These are phyloP conservation scores for Diadumene lineata DNA, from an alignment of 92 coral and sea anemone species.

Conservation along the genomic window DNA sequence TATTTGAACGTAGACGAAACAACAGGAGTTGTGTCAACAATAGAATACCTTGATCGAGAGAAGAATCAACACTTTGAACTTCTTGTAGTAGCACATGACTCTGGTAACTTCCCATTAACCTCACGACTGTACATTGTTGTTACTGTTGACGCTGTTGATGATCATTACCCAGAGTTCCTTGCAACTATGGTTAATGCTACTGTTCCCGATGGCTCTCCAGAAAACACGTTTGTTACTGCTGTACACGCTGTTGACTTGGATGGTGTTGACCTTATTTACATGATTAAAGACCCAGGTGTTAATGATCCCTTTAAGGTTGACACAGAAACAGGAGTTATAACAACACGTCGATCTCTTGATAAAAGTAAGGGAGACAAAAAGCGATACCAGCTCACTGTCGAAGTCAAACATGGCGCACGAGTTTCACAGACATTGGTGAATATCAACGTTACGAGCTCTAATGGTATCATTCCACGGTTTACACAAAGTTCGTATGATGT, in stretches of 20 bases:
- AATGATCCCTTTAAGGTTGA: slow-evolving; percentile 54
- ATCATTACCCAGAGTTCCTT: slow-evolving; percentile 62
- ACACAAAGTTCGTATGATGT: slow-evolving; percentile 35
- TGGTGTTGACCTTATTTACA: slow-evolving; percentile 30
- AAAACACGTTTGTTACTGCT: slow-evolving; percentile 65
- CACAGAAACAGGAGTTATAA: slow-evolving; percentile 56
- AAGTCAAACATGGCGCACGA: slow-evolving; percentile 36
- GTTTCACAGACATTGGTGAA: slow-evolving; percentile 55
- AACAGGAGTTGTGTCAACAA: slow-evolving; percentile 67
- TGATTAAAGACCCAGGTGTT: slow-evolving; percentile 7
- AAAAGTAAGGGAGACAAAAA: slow-evolving; percentile 34
- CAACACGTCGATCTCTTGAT: slow-evolving; percentile 52
- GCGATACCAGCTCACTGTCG: slow-evolving; percentile 42
- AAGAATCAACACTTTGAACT: slow-evolving; percentile 51
- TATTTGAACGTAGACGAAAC: slow-evolving; percentile 51
- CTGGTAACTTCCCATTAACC: slow-evolving; percentile 42
- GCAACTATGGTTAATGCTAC: slow-evolving; percentile 49
- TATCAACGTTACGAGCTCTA: slow-evolving; percentile 35
- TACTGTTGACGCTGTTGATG: slow-evolving; percentile 54
- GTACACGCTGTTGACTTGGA: slow-evolving; percentile 73
- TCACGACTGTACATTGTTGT: slow-evolving; percentile 51
- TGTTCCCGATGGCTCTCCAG: slow-evolving; percentile 72
- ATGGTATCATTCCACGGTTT: slow-evolving; percentile 50
- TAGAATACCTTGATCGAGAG: slow-evolving; percentile 59
- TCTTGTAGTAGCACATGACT: slow-evolving; percentile 62